Evolutionary conservation across 1,140 invertebrate species (phyloP).

Genomic region (Gyrodactylus bullatarudis): DNA sequence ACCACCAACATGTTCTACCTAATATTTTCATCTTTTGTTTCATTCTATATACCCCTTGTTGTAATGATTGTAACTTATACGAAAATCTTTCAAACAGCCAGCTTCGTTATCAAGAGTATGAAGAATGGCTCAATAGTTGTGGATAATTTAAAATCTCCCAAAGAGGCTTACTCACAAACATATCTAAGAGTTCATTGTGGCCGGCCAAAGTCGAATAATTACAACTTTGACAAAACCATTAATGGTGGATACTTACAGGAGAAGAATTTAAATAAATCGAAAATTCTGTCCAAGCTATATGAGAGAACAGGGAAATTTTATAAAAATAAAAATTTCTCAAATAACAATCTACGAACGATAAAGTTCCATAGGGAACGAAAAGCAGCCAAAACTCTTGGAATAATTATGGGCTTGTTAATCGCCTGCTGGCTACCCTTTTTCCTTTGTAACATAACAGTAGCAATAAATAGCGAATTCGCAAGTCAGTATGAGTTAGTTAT

Average conservation of each 20-base stretch:
- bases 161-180: neutral
- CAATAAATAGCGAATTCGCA: neutral
- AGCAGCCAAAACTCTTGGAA: slow-evolving; percentile 44
- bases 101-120: neutral
- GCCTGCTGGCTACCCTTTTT: slow-evolving; percentile 7
- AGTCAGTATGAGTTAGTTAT: slow-evolving; percentile 9
- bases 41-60: slow-evolving; percentile 9
- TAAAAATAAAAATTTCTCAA: neutral
- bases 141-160: neutral
- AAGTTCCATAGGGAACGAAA: slow-evolving; percentile 17
- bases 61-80: slow-evolving; percentile 17
- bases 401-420: slow-evolving; percentile 19
- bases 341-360: neutral
- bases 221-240: neutral
- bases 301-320: too few species aligned
- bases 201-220: neutral
- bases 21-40: slow-evolving; percentile 32
- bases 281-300: neutral
- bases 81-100: slow-evolving; percentile 34
- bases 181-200: neutral
- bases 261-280: neutral
- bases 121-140: neutral
- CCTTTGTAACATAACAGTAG: neutral
- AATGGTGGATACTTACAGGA: too few species aligned
- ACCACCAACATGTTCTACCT: slow-evolving; percentile 59